Evolutionary conservation across 2,113 vertebrate genomes (phyloP).

Genomic region (Acinonyx jubatus): DNA sequence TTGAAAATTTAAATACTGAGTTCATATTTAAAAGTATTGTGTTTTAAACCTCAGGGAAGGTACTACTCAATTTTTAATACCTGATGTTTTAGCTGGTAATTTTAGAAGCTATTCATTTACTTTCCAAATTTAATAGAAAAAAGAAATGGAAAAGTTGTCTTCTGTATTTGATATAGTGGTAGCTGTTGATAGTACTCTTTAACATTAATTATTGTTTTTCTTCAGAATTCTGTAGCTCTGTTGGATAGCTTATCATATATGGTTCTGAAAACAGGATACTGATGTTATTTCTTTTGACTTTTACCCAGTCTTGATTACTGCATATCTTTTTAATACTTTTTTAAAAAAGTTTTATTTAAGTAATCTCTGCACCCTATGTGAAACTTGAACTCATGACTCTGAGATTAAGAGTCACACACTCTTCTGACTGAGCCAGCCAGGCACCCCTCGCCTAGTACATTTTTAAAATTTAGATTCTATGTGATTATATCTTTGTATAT

Average conservation of each 20-base stretch:
- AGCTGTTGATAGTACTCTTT: background rate
- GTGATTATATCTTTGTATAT: slow-evolving; percentile 13
- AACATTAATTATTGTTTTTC: background rate
- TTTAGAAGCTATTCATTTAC: slow-evolving; percentile 36
- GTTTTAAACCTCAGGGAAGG: background rate
- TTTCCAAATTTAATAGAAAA: slow-evolving; percentile 1
- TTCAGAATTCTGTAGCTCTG: background rate
- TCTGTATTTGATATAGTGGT: background rate
- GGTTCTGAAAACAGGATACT: background rate
- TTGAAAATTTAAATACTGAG: slow-evolving; percentile 19
- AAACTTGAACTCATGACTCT: too few species aligned
- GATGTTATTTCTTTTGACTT: background rate
- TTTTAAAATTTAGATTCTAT: slow-evolving; percentile 41
- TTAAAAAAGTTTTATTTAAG: too few species aligned
- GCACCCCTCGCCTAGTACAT: background rate
- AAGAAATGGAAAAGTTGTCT: background rate
- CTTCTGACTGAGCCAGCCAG: too few species aligned
- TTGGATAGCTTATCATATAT: background rate
- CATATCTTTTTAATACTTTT: background rate
- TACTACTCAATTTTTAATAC: slow-evolving; percentile 3
- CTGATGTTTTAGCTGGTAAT: slow-evolving; percentile 12
- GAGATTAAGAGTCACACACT: too few species aligned
- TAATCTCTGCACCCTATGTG: too few species aligned
- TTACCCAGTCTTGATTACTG: background rate
- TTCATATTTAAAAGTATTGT: background rate